Conservation (phyloP, 2,888 invertebrate species). For the Oligia fasciuncula region DNA sequence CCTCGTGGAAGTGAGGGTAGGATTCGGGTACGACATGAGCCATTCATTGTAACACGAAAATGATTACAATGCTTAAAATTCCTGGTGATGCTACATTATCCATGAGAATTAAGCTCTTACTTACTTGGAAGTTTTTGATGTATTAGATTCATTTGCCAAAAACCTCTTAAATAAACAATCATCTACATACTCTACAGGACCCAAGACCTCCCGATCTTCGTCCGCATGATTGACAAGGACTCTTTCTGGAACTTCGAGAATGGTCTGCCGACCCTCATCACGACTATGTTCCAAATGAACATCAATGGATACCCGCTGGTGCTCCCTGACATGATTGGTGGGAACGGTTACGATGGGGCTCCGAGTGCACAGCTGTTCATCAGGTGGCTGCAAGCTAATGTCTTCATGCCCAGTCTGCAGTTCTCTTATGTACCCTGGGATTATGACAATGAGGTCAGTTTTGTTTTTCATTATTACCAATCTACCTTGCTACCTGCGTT, state of each 20-base stretch:
- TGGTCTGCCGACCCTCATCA: conserved; percentile 92
- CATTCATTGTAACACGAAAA: neutral
- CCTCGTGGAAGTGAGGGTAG: conserved; percentile 88
- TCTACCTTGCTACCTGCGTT: neutral
- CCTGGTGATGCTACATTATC: neutral
- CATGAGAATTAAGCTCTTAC: too few species aligned
- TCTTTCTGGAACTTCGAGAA: conserved; percentile 92
- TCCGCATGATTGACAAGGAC: conserved; percentile 94
- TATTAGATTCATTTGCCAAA: neutral
- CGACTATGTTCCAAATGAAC: conserved; percentile 91
- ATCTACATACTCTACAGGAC: conserved; percentile 78
- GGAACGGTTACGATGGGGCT: conserved; percentile 88
- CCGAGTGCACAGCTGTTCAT: conserved; percentile 91
- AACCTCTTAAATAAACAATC: neutral
- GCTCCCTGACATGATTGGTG: conserved; percentile 94
- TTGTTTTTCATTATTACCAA: neutral
- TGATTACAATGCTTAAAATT: neutral
- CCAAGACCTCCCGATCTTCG: conserved; percentile 92
- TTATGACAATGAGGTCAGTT: conserved; percentile 89
- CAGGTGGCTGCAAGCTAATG: conserved; percentile 94
- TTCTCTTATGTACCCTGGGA: conserved; percentile 95
- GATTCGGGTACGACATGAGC: conserved; percentile 72
- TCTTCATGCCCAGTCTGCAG: conserved; percentile 94
- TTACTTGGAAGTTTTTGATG: neutral
- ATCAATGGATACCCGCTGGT: conserved; percentile 92